phyloP scores from a whole-genome alignment of 2,113 vertebrate genomes.

The Nannobrachium achirus region DNA sequence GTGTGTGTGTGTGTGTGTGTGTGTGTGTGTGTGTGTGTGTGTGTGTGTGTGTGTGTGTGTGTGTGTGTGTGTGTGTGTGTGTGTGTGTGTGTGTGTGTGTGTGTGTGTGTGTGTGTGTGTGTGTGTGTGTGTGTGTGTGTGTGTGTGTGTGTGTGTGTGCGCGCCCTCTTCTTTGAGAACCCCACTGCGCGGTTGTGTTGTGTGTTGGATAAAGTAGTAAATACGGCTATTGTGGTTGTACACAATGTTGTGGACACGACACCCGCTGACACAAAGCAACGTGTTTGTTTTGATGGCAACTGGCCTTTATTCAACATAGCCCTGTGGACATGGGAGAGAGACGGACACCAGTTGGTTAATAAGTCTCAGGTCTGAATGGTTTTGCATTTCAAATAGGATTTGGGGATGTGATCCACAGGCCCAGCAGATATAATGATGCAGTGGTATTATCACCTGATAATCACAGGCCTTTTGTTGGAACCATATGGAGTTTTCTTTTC shows the following conservation, averaged over 20 bases:
- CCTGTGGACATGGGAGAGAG: not conserved
- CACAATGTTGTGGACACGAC: not conserved
- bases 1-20: not conserved
- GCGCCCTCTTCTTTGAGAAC: too few relatives aligned
- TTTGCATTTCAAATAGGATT: not conserved
- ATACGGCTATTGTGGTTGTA: slow-evolving; percentile 3
- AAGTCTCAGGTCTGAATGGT: not conserved
- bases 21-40: not conserved
- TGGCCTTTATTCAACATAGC: not conserved
- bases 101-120: not conserved
- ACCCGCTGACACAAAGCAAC: not conserved
- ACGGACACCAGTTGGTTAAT: not conserved
- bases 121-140: not conserved
- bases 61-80: not conserved
- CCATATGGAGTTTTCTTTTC: too few relatives aligned
- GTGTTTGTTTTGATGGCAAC: not conserved
- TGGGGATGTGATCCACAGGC: too few relatives aligned
- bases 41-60: not conserved
- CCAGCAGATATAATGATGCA: too few relatives aligned
- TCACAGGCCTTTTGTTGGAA: too few relatives aligned
- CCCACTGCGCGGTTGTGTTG: not conserved
- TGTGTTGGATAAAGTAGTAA: not conserved
- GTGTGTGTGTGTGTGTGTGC: not conserved
- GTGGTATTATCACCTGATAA: too few relatives aligned
- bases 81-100: not conserved